phyloP scores from a whole-genome alignment of 2,888 invertebrate genomes.

The Syrphus vitripennis region DNA sequence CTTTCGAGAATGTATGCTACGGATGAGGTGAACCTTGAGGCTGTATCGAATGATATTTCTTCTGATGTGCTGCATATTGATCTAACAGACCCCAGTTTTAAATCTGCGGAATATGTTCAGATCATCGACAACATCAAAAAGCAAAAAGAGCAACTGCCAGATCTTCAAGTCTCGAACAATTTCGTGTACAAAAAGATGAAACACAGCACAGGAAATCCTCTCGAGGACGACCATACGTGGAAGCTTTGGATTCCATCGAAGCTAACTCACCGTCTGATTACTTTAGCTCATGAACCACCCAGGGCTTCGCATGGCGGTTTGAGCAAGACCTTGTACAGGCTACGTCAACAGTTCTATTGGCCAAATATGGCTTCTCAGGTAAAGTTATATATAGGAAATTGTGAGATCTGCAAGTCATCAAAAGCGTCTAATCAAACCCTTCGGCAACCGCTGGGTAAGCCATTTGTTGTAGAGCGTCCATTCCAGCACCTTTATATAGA shows the following conservation, averaged over 20 bases:
- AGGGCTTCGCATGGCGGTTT: conserved; percentile 14
- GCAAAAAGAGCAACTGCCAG: no score
- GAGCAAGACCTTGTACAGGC: conserved; percentile 31
- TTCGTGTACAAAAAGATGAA: neutral
- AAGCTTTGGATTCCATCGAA: no score
- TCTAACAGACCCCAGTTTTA: no score
- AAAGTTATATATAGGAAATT: neutral
- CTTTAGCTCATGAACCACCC: no score
- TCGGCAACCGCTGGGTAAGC: neutral
- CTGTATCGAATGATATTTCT: neutral
- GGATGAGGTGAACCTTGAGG: neutral
- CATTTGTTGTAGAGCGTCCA: neutral
- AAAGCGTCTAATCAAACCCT: neutral
- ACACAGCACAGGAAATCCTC: conserved; percentile 4
- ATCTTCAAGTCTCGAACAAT: neutral
- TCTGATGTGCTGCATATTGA: neutral
- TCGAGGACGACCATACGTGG: neutral
- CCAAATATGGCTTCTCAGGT: neutral
- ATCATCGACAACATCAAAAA: no score
- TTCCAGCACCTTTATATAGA: no score
- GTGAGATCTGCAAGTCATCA: neutral
- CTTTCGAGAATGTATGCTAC: neutral
- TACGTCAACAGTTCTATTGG: neutral
- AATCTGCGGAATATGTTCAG: no score
- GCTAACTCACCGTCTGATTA: no score